Conservation (phyloP, 2,113 vertebrate genomes). For the Chunga burmeisteri region DNA sequence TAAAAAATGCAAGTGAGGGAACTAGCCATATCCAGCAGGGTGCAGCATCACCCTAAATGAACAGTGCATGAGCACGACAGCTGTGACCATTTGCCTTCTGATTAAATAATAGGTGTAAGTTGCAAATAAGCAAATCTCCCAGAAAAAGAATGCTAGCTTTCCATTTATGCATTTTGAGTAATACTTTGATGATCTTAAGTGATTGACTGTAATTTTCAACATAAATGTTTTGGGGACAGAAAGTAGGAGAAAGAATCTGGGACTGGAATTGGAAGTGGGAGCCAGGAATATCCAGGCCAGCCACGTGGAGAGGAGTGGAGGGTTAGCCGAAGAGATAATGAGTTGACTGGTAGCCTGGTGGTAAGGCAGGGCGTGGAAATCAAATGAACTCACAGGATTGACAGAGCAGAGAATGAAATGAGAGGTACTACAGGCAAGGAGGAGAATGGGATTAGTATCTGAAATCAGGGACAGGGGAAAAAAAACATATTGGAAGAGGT, state of each 20-base stretch:
- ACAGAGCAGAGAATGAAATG: background rate
- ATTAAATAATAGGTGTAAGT: background rate
- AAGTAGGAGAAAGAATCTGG: background rate
- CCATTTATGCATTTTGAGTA: background rate
- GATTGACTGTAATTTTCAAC: background rate
- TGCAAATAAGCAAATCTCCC: background rate
- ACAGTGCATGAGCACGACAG: rapidly evolving
- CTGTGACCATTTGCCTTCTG: rapidly evolving
- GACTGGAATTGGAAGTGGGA: background rate
- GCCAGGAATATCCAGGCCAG: background rate
- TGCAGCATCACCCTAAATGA: conserved; percentile 25
- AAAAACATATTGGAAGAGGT: background rate
- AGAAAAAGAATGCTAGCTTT: background rate
- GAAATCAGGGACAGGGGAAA: background rate
- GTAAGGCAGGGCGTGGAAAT: background rate
- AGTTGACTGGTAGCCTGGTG: background rate
- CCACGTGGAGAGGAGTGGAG: background rate
- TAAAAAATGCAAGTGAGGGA: background rate
- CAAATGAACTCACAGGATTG: background rate
- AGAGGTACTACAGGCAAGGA: background rate
- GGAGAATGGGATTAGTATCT: background rate
- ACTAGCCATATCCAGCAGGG: conserved; percentile 40
- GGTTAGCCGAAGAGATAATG: background rate
- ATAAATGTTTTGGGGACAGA: background rate
- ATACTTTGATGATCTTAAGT: background rate